Conservation (phyloP, 35 echinoderm and acorn worm genomes). For the Ophiothrix spiculata region DNA sequence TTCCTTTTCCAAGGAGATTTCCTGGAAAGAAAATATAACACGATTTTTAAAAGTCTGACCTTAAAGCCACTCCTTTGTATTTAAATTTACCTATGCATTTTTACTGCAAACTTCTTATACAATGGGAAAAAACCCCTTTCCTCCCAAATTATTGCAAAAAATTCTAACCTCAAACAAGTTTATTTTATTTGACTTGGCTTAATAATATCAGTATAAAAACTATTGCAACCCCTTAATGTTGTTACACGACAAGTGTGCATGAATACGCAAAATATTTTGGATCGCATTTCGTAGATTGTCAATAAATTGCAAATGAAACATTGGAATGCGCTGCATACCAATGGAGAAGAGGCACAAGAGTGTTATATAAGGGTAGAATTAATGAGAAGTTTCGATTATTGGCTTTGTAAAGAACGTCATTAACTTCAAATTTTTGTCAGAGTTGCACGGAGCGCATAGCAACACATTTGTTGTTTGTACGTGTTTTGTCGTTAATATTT, state of each 20-base stretch:
- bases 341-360: background rate
- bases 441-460: background rate
- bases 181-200: background rate
- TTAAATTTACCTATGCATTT: too few species aligned
- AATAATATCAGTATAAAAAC: background rate
- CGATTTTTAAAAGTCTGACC: too few species aligned
- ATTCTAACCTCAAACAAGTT: background rate
- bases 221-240: background rate
- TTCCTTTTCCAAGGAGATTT: too few species aligned
- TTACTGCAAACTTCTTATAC: too few species aligned
- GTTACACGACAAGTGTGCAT: slow-evolving; percentile 4
- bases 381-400: background rate
- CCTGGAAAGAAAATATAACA: too few species aligned
- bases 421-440: background rate
- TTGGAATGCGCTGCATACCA: slow-evolving; percentile 1
- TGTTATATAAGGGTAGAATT: background rate
- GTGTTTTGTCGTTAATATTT: too few species aligned
- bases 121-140: too few species aligned
- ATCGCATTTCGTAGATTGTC: slow-evolving; percentile 1
- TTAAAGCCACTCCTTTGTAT: too few species aligned
- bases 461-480: background rate
- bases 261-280: slow-evolving; percentile 4
- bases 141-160: too few species aligned
- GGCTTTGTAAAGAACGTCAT: background rate
- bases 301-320: background rate